A percentile compares a stretch with the other conserved stretches of the same genome.
These are phyloP conservation scores for Falcaria lacertinaria DNA, from an alignment of 2,888 invertebrate genomes.

Conservation along the genomic window DNA sequence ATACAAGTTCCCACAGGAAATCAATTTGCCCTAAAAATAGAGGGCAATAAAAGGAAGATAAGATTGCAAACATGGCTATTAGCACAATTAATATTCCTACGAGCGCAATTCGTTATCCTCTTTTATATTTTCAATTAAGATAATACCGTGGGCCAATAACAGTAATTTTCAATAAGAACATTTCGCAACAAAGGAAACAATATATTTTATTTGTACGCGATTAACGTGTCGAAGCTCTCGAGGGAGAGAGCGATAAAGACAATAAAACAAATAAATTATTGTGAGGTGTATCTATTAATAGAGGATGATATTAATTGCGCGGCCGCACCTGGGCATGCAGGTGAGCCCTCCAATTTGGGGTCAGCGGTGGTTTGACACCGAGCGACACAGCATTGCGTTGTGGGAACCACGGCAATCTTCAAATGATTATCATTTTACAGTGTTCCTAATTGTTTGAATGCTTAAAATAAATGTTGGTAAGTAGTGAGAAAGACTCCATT, in stretches of 20 bases:
- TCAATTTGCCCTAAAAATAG: constrained; percentile 36
- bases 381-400: constrained; percentile 35
- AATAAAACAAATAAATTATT: constrained; percentile 60
- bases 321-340: constrained; percentile 71
- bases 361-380: constrained; percentile 60
- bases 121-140: constrained; percentile 58
- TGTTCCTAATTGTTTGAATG: background rate
- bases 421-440: background rate
- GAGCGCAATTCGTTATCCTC: constrained; percentile 35
- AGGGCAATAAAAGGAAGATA: constrained; percentile 48
- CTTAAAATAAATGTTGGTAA: too few species aligned
- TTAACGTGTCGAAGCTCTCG: constrained; percentile 33
- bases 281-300: constrained; percentile 56
- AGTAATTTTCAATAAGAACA: constrained; percentile 35
- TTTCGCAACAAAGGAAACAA: constrained; percentile 47
- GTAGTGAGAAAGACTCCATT: too few species aligned
- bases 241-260: constrained; percentile 43
- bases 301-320: constrained; percentile 69
- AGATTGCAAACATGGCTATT: constrained; percentile 52
- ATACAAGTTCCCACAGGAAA: constrained; percentile 51
- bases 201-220: constrained; percentile 36
- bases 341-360: constrained; percentile 68
- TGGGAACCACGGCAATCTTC: constrained; percentile 35
- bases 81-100: constrained; percentile 53
- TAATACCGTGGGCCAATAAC: constrained; percentile 44